Percentiles rank a stretch among this genome's conserved stretches.
Conservation (phyloP, 2,113 vertebrate species). For the Perca fluviatilis region DNA sequence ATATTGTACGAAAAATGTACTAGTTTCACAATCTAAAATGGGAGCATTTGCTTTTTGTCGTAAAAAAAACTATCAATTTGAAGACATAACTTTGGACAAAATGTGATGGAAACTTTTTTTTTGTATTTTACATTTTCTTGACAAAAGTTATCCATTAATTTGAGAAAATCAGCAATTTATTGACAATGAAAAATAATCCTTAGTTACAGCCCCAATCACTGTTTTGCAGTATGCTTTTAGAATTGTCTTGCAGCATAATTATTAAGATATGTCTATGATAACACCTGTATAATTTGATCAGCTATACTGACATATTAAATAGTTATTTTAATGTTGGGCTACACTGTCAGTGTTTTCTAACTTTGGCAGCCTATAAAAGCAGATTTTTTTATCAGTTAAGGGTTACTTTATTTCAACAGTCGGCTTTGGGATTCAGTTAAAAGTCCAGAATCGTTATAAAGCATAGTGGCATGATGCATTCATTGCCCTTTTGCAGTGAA, state of each 20-base stretch:
- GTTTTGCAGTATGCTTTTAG: not conserved
- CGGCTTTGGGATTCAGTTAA: not conserved
- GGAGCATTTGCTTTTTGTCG: too few relatives aligned
- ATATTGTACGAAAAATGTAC: not conserved
- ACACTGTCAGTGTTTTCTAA: not conserved
- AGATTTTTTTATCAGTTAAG: not conserved
- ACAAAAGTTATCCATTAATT: too few relatives aligned
- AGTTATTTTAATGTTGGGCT: too few relatives aligned
- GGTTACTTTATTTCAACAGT: not conserved
- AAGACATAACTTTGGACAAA: not conserved
- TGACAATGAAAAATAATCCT: too few relatives aligned
- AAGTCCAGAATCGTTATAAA: not conserved
- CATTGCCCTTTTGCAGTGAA: not conserved
- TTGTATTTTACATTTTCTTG: too few relatives aligned
- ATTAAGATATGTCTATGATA: not conserved
- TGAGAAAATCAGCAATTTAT: too few relatives aligned
- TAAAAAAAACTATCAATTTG: not conserved
- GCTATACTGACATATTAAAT: not conserved
- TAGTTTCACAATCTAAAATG: not conserved
- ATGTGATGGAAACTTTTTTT: too few relatives aligned
- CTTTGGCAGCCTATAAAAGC: not conserved
- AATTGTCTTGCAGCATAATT: not conserved
- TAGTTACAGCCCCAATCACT: not conserved
- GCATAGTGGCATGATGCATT: not conserved
- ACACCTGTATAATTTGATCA: not conserved